Percentiles rank a stretch among this genome's conserved stretches.
Evolutionary conservation across 2,113 vertebrate species (phyloP).

Genomic region (Hemiprocne comata): DNA sequence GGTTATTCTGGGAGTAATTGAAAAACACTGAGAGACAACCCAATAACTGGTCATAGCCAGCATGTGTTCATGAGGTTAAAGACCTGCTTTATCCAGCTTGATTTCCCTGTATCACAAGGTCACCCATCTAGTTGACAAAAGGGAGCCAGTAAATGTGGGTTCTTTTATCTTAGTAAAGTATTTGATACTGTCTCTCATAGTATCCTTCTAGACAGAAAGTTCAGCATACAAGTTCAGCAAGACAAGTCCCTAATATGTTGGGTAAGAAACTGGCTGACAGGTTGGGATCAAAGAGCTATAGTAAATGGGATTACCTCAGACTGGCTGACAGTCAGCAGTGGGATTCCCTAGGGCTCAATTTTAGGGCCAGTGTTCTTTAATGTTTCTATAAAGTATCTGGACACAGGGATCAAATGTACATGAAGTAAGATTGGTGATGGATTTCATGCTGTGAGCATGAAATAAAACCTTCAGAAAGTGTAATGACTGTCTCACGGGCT

Average conservation of each 20-base stretch:
- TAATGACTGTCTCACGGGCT: background rate
- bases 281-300: too few relatives aligned
- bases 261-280: too few relatives aligned
- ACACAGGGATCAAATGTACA: background rate
- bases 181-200: background rate
- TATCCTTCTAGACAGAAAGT: too few relatives aligned
- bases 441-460: background rate
- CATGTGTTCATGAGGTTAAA: accelerated
- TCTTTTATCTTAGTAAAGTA: background rate
- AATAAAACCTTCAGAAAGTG: background rate
- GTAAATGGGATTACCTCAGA: too few relatives aligned
- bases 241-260: too few relatives aligned
- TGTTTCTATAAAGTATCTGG: background rate
- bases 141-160: background rate
- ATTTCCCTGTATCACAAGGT: background rate
- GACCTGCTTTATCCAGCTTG: background rate
- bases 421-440: background rate
- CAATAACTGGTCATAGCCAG: background rate
- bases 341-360: background rate
- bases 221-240: too few relatives aligned
- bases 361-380: background rate
- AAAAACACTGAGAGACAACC: too few relatives aligned
- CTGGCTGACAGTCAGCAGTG: too few relatives aligned
- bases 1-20: too few relatives aligned
- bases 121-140: background rate